These are phyloP conservation scores for Larimichthys crocea DNA, from an alignment of 2,113 vertebrate species.

Conservation along the genomic window DNA sequence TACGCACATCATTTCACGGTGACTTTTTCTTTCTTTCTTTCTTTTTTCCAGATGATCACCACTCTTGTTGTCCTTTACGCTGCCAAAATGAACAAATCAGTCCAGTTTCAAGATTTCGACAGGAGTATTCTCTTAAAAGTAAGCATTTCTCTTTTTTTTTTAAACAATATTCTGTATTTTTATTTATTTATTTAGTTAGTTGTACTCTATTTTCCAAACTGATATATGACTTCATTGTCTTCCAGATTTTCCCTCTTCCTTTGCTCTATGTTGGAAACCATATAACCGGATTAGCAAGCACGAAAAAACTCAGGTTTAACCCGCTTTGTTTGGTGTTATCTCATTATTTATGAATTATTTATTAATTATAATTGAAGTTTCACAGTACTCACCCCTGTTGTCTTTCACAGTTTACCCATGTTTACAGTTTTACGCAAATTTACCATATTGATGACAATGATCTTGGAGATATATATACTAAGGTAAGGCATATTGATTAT, in stretches of 20 bases:
- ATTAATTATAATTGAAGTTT: neutral
- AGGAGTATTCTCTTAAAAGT: slow-evolving; percentile 77
- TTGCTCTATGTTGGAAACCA: slow-evolving; percentile 83
- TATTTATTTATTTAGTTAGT: neutral
- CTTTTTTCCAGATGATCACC: slow-evolving; percentile 76
- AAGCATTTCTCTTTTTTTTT: neutral
- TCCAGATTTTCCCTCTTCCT: slow-evolving; percentile 84
- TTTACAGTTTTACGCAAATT: slow-evolving; percentile 96
- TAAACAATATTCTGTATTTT: neutral
- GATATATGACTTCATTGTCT: neutral
- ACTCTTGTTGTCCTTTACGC: slow-evolving; percentile 80
- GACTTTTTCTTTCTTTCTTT: neutral
- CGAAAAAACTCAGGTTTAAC: slow-evolving; percentile 83
- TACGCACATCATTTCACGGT: neutral
- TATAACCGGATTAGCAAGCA: slow-evolving; percentile 83
- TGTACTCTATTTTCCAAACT: neutral
- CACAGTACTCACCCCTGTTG: neutral
- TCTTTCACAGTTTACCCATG: slow-evolving; percentile 91
- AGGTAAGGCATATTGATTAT: slow-evolving; percentile 80
- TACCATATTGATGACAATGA: slow-evolving; percentile 92
- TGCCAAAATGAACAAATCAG: slow-evolving; percentile 75
- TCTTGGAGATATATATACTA: slow-evolving; percentile 90
- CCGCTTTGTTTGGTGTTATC: neutral
- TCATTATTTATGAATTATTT: neutral
- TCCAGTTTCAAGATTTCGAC: slow-evolving; percentile 83